Percentiles rank a stretch among this genome's conserved stretches.
Conservation (phyloP, 2,113 vertebrate genomes). For the Meleagris gallopavo region DNA sequence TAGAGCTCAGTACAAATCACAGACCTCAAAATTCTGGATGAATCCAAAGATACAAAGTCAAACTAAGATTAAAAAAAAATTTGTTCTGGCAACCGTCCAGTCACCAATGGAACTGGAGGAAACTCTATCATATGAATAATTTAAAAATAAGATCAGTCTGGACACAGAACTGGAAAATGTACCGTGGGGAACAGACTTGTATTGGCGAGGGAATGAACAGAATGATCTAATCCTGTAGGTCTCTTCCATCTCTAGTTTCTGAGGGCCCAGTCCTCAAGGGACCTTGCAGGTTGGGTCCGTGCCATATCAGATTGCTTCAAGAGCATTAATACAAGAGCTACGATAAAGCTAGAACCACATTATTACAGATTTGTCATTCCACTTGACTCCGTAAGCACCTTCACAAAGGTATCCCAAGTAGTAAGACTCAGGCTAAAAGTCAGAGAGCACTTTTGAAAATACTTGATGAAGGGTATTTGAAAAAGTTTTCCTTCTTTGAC, state of each 20-base stretch:
- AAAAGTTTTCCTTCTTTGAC: conserved; percentile 22
- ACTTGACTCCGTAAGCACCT: not conserved
- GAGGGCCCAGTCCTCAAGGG: conserved; percentile 56
- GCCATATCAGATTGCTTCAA: not conserved
- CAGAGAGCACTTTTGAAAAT: not conserved
- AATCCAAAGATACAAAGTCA: conserved; percentile 44
- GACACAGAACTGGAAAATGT: conserved; percentile 73
- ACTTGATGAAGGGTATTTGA: not conserved
- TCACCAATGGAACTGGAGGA: conserved; percentile 64
- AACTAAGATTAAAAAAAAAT: not conserved
- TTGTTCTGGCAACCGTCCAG: conserved; percentile 42
- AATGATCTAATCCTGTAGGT: conserved; percentile 69
- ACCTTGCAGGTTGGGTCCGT: not conserved
- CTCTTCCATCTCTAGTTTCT: conserved; percentile 65
- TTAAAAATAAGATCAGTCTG: conserved; percentile 68
- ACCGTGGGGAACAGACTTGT: conserved; percentile 63
- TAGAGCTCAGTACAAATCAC: conserved; percentile 19
- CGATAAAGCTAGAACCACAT: not conserved
- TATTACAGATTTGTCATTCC: not conserved
- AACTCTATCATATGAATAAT: conserved; percentile 72
- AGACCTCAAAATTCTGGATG: conserved; percentile 42
- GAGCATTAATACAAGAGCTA: not conserved
- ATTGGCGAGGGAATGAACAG: conserved; percentile 56
- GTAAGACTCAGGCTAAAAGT: not conserved
- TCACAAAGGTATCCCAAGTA: not conserved